Conservation (phyloP, 2,797 vertebrate species). For the Malacoctenus gilli region DNA sequence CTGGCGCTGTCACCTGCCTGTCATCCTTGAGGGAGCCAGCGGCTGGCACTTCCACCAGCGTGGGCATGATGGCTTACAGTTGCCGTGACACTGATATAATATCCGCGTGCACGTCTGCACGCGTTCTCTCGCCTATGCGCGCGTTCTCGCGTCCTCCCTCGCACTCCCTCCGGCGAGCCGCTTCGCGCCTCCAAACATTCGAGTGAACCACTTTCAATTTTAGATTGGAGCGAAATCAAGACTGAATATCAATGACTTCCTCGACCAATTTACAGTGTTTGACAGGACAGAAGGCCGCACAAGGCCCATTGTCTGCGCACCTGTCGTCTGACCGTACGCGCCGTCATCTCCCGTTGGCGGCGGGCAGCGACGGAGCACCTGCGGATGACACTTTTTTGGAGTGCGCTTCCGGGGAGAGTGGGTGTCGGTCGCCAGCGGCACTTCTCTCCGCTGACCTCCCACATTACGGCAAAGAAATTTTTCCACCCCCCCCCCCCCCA, state of each 20-base stretch:
- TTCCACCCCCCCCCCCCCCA: too few relatives aligned
- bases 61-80: slow-evolving; percentile 43
- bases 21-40: slow-evolving; percentile 51
- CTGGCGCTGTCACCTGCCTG: slow-evolving; percentile 58
- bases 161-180: slow-evolving; percentile 11
- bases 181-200: slow-evolving; percentile 24
- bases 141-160: slow-evolving; percentile 22
- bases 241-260: slow-evolving; percentile 11
- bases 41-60: slow-evolving; percentile 50
- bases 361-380: slow-evolving; percentile 46
- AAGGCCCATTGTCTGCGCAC: slow-evolving; percentile 15
- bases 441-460: slow-evolving; percentile 61
- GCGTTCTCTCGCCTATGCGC: slow-evolving; percentile 3
- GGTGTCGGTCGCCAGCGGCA: slow-evolving; percentile 43
- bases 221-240: slow-evolving; percentile 18
- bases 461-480: slow-evolving; percentile 49
- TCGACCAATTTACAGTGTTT: background rate
- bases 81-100: slow-evolving; percentile 25
- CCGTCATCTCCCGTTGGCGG: slow-evolving; percentile 41
- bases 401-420: slow-evolving; percentile 47
- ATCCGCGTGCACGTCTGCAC: slow-evolving; percentile 10
- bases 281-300: background rate
- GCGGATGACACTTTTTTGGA: slow-evolving; percentile 43
- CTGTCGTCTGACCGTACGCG: slow-evolving; percentile 13
- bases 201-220: slow-evolving; percentile 15